Percentiles rank a stretch among this genome's conserved stretches.
Conservation (phyloP, 2,113 vertebrate species). For the Pangasianodon gigas region DNA sequence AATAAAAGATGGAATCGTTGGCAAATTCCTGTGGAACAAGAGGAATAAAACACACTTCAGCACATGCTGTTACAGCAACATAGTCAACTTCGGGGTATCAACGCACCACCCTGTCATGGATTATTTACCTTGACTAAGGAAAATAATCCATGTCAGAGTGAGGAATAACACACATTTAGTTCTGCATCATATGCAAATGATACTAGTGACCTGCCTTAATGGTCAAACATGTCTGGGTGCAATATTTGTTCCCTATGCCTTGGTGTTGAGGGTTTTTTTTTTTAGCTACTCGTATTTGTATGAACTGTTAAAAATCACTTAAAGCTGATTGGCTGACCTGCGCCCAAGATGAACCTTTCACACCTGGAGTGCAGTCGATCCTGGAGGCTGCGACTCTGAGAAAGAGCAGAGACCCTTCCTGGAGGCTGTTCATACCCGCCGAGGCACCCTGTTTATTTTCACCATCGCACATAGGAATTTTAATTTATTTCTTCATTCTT, state of each 20-base stretch:
- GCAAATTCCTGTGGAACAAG: not conserved
- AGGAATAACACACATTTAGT: not conserved
- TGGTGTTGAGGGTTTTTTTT: not conserved
- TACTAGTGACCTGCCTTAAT: not conserved
- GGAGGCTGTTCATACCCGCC: slow-evolving; percentile 88
- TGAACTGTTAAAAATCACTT: slow-evolving; percentile 32
- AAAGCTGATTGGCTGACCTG: slow-evolving; percentile 10
- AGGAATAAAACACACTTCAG: not conserved
- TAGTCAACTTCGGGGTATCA: not conserved
- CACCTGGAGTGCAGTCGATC: slow-evolving; percentile 75
- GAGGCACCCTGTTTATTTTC: slow-evolving; percentile 98
- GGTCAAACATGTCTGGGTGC: no score
- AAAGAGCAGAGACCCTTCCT: slow-evolving; percentile 85
- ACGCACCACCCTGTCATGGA: not conserved
- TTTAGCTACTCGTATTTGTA: not conserved
- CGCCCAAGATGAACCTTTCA: slow-evolving; percentile 81
- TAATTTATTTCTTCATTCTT: slow-evolving; percentile 85
- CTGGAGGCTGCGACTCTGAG: slow-evolving; percentile 76
- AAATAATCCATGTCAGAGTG: not conserved
- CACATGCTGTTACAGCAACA: not conserved
- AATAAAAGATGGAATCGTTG: not conserved
- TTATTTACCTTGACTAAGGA: not conserved
- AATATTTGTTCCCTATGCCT: no score
- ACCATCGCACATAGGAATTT: slow-evolving; percentile 95
- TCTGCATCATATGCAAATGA: not conserved